Base-by-base conservation (phyloP, 2,888 invertebrate genomes). In the Scelioninae gen. 1 region DNA sequence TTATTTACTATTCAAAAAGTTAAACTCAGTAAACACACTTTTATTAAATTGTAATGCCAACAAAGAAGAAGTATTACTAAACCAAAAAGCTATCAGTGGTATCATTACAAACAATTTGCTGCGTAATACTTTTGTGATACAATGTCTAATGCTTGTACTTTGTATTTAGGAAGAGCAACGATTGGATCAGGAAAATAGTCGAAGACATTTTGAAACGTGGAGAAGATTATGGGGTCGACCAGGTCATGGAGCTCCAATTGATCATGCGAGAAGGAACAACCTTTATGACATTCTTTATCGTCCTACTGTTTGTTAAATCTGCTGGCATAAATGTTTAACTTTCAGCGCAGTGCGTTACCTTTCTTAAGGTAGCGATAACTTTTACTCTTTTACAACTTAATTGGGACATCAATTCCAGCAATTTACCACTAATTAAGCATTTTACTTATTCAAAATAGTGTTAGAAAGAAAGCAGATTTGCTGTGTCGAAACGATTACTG, bases 141-240 rank as follows among this genome's bases (percentile, higher is more conserved):
- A 29, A 6, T 51, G 23, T 55, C 31, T 56, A 71, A 49, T 32
- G 49, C 47, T 3, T 29, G 10, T 71, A 34, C 38, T 58, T 74
- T 63, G 53, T 66, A 40, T 82, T 69, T 53, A 95, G 95, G 94
- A 94, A 89, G 93, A 93, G 74, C 94, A 94, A 45, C 93, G 92
- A 9, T 92, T 93, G 82, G 96, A 96, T 45, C 94, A 94, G 38
- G 95, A 95, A 90, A 94, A 94, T 86, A 95, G 95, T 75, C 93
- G 94, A 63, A 93, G 93, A 84, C 97, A 97, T 90, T 96, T 96
- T 91, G 94, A 94, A 85, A 96, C 96, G 1, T 96, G 96, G 95
- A 94, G 95, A 60, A 94, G 94, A 9, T 93, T 96, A 86, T 97
- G 97, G 97, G 96, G 97, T 31, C 94, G 96, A 56, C 96, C 96